A percentile compares a stretch with the other conserved stretches of the same genome.
These are phyloP conservation scores for Erpobdella octoculata DNA, from an alignment of 2,888 invertebrate genomes.

Conservation along the genomic window DNA sequence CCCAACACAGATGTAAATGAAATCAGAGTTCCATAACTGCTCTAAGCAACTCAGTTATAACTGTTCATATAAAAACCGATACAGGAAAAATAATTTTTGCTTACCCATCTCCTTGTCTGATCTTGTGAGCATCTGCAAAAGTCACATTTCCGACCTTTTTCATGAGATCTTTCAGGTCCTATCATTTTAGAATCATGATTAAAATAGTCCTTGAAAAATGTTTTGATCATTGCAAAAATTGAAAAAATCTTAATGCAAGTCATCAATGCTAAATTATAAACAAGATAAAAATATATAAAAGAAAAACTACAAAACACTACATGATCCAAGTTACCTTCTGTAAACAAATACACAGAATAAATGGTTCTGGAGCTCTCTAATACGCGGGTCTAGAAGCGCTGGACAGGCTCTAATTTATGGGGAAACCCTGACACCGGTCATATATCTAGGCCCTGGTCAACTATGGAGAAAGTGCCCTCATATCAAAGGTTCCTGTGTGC, in stretches of 20 bases:
- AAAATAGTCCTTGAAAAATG: background rate
- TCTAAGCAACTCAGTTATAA: no score
- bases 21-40: no score
- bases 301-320: no score
- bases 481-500: background rate
- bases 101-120: conserved; percentile 25
- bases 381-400: background rate
- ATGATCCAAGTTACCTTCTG: background rate
- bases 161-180: conserved; percentile 27
- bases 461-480: background rate
- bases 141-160: conserved; percentile 24
- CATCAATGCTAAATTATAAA: no score
- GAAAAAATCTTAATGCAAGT: no score
- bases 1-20: no score
- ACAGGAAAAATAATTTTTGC: no score
- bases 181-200: background rate
- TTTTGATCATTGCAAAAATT: background rate
- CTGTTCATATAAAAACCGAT: no score
- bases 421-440: background rate
- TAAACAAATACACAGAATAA: background rate
- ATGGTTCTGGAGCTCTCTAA: background rate
- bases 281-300: no score
- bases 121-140: conserved; percentile 25
- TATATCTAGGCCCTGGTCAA: background rate
- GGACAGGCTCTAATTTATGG: background rate